Percentiles rank a stretch among this genome's conserved stretches.
Conservation (phyloP, 2,888 invertebrate genomes). For the Pinctada fucata region DNA sequence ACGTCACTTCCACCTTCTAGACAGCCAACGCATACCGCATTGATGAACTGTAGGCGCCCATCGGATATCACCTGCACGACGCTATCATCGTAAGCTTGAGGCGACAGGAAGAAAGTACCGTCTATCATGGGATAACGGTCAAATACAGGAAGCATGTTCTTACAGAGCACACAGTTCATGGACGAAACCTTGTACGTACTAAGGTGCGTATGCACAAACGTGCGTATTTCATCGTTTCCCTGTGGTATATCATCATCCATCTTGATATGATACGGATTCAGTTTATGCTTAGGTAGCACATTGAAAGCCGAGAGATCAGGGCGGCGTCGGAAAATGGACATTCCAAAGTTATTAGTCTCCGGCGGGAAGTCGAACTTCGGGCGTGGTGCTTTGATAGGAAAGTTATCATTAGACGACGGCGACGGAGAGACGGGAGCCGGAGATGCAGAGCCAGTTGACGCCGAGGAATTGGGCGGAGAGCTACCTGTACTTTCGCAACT, state of each 20-base stretch:
- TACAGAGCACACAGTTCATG: slow-evolving; percentile 88
- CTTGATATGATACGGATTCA: slow-evolving; percentile 99
- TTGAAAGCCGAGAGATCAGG: slow-evolving; percentile 90
- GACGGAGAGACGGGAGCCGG: slow-evolving; percentile 60
- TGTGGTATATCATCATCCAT: slow-evolving; percentile 99
- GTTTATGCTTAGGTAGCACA: slow-evolving; percentile 91
- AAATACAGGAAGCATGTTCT: slow-evolving; percentile 92
- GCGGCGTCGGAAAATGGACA: slow-evolving; percentile 90
- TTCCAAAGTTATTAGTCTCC: slow-evolving; percentile 56
- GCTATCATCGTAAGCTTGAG: slow-evolving; percentile 89
- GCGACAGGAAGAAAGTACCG: slow-evolving; percentile 98
- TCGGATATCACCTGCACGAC: slow-evolving; percentile 79
- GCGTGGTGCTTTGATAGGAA: slow-evolving; percentile 39
- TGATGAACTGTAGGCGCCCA: slow-evolving; percentile 91
- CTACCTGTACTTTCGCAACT: slow-evolving; percentile 74
- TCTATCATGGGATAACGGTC: slow-evolving; percentile 98
- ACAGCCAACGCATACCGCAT: slow-evolving; percentile 93
- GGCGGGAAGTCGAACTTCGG: slow-evolving; percentile 49
- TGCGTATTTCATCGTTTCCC: slow-evolving; percentile 97
- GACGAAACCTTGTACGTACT: slow-evolving; percentile 93
- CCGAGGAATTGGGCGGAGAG: slow-evolving; percentile 73
- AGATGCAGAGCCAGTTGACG: slow-evolving; percentile 56
- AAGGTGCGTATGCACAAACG: slow-evolving; percentile 95
- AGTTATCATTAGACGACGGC: slow-evolving; percentile 40
- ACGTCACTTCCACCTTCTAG: slow-evolving; percentile 85